Evolutionary conservation across 2,888 invertebrate genomes (phyloP).

Genomic region (Trichopoda pennipes): DNA sequence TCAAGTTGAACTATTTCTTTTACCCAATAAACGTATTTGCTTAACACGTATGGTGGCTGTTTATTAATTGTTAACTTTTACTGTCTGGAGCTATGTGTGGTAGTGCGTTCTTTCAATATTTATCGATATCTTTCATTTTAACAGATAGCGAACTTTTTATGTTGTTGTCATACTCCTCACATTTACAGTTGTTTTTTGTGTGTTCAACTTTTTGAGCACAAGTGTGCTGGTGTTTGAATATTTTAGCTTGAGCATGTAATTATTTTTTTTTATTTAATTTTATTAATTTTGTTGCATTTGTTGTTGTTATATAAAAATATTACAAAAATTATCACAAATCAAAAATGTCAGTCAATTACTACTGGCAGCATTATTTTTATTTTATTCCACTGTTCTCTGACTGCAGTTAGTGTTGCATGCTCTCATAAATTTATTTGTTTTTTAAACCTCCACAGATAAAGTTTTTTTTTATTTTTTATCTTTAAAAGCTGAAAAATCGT

Average conservation of each 20-base stretch:
- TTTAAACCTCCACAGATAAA: slow-evolving; percentile 6
- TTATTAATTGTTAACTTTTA: not conserved
- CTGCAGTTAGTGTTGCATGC: not conserved
- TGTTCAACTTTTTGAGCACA: slow-evolving; percentile 9
- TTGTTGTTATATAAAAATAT: slow-evolving; percentile 37
- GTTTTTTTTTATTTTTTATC: not conserved
- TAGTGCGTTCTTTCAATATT: slow-evolving; percentile 31
- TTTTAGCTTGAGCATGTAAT: not conserved
- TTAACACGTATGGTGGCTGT: not conserved
- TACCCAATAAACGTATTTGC: slow-evolving; percentile 15
- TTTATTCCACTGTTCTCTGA: slow-evolving; percentile 32
- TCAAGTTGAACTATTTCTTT: not conserved
- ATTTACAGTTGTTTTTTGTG: slow-evolving; percentile 35
- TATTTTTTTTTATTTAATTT: too few relatives aligned
- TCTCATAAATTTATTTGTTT: not conserved
- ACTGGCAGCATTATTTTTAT: slow-evolving; percentile 51
- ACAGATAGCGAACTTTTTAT: slow-evolving; percentile 59
- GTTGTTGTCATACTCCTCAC: not conserved
- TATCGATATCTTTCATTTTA: slow-evolving; percentile 61
- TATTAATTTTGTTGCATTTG: slow-evolving; percentile 14
- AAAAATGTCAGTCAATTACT: slow-evolving; percentile 50
- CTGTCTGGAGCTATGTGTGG: slow-evolving; percentile 4
- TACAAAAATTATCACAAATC: slow-evolving; percentile 30
- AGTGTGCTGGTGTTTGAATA: slow-evolving; percentile 7
- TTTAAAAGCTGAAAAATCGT: too few relatives aligned